Percentiles rank a stretch among this genome's conserved stretches.
Conservation (phyloP, 2,113 vertebrate species). For the Colistium nudipinnis region DNA sequence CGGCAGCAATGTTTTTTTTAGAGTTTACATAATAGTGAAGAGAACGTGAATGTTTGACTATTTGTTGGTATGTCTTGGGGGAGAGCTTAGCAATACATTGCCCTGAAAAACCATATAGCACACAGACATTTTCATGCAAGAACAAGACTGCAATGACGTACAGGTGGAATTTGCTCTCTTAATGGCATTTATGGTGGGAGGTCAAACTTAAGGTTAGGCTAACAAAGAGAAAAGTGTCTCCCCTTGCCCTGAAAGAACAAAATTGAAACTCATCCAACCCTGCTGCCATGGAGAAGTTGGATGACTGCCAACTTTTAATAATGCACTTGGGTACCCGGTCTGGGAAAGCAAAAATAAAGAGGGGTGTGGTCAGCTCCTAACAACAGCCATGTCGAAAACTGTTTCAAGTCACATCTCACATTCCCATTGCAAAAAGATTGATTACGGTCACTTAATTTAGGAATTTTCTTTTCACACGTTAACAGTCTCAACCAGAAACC, state of each 20-base stretch:
- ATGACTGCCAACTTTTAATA: conserved; percentile 49
- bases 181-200: not conserved
- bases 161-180: not conserved
- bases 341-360: conserved; percentile 37
- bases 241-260: conserved; percentile 10
- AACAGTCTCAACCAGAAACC: not conserved
- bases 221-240: not conserved
- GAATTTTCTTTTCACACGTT: not conserved
- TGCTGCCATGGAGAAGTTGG: conserved; percentile 33
- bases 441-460: not conserved
- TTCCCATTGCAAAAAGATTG: not conserved
- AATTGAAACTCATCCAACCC: conserved; percentile 19
- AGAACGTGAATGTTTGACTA: too few relatives aligned
- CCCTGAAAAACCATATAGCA: not conserved
- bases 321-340: conserved; percentile 38
- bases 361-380: conserved; percentile 44
- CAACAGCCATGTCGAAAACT: too few relatives aligned
- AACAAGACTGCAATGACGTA: not conserved
- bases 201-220: not conserved
- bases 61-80: too few relatives aligned
- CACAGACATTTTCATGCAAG: not conserved
- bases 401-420: conserved; percentile 8
- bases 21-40: not conserved
- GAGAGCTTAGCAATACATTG: not conserved
- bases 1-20: not conserved